Evolutionary conservation across 2,888 invertebrate species (phyloP).

Genomic region (Trachelus iudaicus): DNA sequence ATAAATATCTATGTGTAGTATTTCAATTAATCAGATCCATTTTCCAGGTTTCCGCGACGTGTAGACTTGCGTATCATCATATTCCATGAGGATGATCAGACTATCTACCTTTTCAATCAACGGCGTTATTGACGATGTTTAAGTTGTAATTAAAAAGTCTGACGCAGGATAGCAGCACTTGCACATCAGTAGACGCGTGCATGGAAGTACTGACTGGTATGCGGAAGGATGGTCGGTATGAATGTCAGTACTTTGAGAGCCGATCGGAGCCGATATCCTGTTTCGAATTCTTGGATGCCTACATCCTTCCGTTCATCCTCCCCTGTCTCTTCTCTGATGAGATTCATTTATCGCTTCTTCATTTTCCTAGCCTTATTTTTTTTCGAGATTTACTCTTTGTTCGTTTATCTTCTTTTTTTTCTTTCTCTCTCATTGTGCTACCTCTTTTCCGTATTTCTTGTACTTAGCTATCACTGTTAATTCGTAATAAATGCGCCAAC

Average conservation of each 20-base stretch:
- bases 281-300: neutral
- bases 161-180: neutral
- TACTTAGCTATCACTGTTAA: neutral
- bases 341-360: neutral
- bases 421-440: neutral
- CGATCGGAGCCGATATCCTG: neutral
- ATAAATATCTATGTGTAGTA: no score
- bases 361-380: neutral
- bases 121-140: no score
- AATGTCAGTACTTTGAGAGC: neutral
- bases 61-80: no score
- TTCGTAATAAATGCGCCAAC: neutral
- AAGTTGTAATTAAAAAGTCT: no score
- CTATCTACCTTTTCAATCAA: no score
- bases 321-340: neutral
- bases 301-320: no score
- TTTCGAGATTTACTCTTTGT: neutral
- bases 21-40: no score
- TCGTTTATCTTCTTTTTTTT: neutral
- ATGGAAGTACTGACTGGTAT: neutral
- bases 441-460: no score
- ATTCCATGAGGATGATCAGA: no score
- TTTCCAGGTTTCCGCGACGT: no score
- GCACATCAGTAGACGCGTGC: neutral
- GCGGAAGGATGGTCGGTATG: neutral